Conservation (phyloP, 2,797 vertebrate species). For the Loriculus beryllinus region DNA sequence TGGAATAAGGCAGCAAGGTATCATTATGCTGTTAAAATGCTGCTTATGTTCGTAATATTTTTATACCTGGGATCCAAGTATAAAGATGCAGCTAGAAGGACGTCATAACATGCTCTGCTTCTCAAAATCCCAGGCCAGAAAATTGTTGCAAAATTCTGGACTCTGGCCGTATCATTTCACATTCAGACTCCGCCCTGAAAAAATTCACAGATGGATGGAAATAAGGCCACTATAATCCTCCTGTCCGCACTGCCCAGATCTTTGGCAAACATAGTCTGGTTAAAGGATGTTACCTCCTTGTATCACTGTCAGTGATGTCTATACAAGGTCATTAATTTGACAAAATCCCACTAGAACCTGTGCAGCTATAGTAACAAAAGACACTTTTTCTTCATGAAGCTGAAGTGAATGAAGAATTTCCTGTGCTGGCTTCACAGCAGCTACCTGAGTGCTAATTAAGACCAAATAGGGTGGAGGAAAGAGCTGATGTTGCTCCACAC, state of each 20-base stretch:
- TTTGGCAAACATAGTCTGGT: not conserved
- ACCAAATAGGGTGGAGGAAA: not conserved
- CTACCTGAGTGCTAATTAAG: not conserved
- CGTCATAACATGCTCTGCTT: not conserved
- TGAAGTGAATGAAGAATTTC: not conserved
- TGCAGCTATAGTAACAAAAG: not conserved
- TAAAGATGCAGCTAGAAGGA: not conserved
- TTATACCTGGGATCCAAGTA: not conserved
- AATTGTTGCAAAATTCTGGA: not conserved
- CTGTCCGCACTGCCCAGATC: not conserved
- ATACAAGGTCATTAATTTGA: not conserved
- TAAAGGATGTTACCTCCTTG: not conserved
- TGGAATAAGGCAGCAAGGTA: not conserved
- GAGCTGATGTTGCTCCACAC: not conserved
- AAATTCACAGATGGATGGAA: not conserved
- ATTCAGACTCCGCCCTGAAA: not conserved
- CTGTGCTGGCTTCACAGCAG: not conserved
- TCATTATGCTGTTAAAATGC: not conserved
- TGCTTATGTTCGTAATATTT: not conserved
- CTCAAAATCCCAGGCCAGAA: not conserved
- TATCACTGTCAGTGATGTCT: not conserved
- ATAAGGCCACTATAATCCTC: not conserved
- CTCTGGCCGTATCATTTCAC: not conserved
- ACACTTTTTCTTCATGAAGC: not conserved
- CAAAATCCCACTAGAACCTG: not conserved